Base-by-base conservation (phyloP, 2,888 invertebrate species). In the Rhyacophila evoluta region DNA sequence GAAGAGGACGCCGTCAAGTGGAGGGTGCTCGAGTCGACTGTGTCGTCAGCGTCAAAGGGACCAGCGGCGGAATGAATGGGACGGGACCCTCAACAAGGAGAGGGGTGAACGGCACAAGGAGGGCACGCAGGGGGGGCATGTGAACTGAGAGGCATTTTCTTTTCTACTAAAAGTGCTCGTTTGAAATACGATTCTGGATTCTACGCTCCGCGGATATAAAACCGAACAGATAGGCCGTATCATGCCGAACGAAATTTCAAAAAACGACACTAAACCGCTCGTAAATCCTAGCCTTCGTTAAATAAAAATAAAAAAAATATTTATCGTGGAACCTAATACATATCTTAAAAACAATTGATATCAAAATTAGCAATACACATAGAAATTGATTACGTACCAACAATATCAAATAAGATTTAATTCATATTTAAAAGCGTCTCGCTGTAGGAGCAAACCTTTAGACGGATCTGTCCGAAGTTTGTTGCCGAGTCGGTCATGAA, bases 31-130 rank as follows among this genome's bases (percentile, higher is more conserved):
- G 41, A 41, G 19, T 41, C 19, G 15, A 55, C 55, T 55, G 55
- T 55, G 55, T 55, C 55, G 55, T 55, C 55, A 55, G 55, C 55
- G 55, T 55, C 55, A 55, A 55, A 55, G 55, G 55, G 55, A 55
- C 55, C 55, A 55, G 55, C 55, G 55, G 55, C 55, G 10, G 55
- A 25, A 55, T 55, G 55, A 55, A 55, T 55, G 55, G 55, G 55
- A 25, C 55, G 55, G 19, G 55, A 19, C 55, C 55, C 55, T 55
- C 55, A 19, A 55, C 55, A 19, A 25, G 6, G 55, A 12, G 19
- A 55, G 55, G 55, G 55, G 19, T 19, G 55, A 55, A 19, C 19
- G 55, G 15, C 19, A 19, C 15, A 19, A 19, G 55, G 25, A 19
- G 29, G 29, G 2, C 29, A 33, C 6, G 55, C 2, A 25, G 12